These are phyloP conservation scores for Entomobrya proxima DNA, from an alignment of 2,888 invertebrate species.

Conservation along the genomic window DNA sequence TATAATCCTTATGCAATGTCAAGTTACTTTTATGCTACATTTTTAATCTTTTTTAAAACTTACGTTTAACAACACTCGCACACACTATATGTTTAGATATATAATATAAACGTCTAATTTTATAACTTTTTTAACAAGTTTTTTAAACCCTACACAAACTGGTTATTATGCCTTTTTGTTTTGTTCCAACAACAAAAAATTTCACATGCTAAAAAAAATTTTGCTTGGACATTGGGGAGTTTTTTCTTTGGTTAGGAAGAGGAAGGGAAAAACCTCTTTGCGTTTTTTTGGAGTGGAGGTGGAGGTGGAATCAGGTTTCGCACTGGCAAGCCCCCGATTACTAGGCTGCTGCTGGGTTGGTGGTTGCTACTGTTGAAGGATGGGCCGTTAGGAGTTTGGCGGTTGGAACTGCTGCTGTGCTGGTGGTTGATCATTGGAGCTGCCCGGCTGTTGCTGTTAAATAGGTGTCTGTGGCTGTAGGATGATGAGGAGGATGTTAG, in stretches of 20 bases:
- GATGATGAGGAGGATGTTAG: constrained; percentile 22
- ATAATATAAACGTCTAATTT: too few relatives aligned
- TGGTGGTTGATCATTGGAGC: constrained; percentile 17
- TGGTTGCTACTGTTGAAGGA: background rate
- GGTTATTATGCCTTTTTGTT: too few relatives aligned
- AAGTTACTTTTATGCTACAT: background rate
- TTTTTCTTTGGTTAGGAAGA: constrained; percentile 43
- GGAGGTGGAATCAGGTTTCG: constrained; percentile 71
- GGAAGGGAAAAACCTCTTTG: constrained; percentile 67
- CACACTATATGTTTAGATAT: too few relatives aligned
- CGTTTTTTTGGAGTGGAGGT: too few relatives aligned
- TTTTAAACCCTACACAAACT: too few relatives aligned
- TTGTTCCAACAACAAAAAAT: too few relatives aligned
- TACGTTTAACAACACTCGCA: too few relatives aligned
- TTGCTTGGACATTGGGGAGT: background rate
- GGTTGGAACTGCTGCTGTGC: background rate
- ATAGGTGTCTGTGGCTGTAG: constrained; percentile 33
- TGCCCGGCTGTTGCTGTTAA: constrained; percentile 43
- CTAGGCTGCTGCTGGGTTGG: constrained; percentile 41
- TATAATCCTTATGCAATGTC: background rate
- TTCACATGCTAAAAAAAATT: too few relatives aligned
- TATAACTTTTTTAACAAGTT: too few relatives aligned
- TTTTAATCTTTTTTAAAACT: too few relatives aligned
- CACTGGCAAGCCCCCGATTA: constrained; percentile 71
- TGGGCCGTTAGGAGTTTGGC: too few relatives aligned